These are phyloP conservation scores for Chionomys nivalis DNA, from an alignment of 2,113 vertebrate species.

Conservation along the genomic window DNA sequence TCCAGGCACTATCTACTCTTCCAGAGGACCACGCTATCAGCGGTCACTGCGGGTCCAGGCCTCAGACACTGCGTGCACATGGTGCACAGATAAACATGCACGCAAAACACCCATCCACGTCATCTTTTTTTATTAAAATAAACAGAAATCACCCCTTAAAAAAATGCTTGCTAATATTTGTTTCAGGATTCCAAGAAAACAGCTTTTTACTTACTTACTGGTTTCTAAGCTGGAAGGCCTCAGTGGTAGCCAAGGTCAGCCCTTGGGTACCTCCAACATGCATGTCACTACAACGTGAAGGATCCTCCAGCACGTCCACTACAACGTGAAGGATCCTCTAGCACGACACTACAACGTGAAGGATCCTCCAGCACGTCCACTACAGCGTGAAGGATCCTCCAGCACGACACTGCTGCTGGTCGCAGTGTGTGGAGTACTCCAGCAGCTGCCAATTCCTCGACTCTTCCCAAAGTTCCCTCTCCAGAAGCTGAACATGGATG, in stretches of 20 bases:
- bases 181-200: not conserved
- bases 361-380: too few relatives aligned
- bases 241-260: not conserved
- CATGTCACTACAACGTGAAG: not conserved
- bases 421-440: rapidly evolving
- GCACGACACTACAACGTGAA: not conserved
- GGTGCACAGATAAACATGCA: not conserved
- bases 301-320: too few relatives aligned
- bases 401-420: too few relatives aligned
- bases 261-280: too few relatives aligned
- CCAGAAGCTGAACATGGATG: not conserved
- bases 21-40: not conserved
- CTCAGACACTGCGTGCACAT: not conserved
- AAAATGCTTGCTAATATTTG: not conserved
- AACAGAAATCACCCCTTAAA: slow-evolving; percentile 3
- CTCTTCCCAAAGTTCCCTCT: not conserved
- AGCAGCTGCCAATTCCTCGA: not conserved
- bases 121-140: not conserved
- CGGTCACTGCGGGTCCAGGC: not conserved
- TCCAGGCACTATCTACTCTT: not conserved
- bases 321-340: not conserved
- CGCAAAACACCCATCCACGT: not conserved
- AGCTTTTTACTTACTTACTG: not conserved
- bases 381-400: not conserved
- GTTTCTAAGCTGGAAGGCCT: not conserved